Percentiles rank a stretch among this genome's conserved stretches.
phyloP scores from a whole-genome alignment of 1,140 invertebrate species.

The Thaumatotibia leucotreta region DNA sequence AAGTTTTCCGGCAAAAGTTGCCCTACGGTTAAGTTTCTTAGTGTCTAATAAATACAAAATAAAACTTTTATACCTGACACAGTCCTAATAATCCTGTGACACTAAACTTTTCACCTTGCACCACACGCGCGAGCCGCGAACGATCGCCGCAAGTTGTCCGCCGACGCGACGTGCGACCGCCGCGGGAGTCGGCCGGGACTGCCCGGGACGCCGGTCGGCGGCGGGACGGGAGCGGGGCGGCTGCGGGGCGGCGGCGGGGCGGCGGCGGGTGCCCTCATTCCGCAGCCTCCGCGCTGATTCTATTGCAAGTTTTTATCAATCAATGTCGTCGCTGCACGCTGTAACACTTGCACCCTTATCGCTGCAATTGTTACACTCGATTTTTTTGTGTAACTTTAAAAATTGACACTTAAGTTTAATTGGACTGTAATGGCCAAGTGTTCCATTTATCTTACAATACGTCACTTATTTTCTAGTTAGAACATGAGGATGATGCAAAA shows the following conservation, averaged over 20 bases:
- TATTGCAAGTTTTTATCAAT: slow-evolving; percentile 54
- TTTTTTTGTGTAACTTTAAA: no score
- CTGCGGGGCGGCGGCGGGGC: neutral
- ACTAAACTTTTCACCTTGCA: neutral
- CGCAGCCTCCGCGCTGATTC: slow-evolving; percentile 32
- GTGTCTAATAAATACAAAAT: no score
- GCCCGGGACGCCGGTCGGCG: slow-evolving; percentile 11
- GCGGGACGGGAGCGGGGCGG: neutral
- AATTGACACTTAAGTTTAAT: no score
- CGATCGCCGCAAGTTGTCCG: neutral
- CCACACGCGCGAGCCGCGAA: neutral
- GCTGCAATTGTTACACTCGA: neutral
- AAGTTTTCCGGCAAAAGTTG: no score
- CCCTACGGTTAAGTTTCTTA: no score
- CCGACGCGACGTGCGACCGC: slow-evolving; percentile 19
- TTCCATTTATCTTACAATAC: no score
- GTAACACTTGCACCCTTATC: neutral
- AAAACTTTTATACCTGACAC: no score
- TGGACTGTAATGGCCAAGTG: no score
- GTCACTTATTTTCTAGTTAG: no score
- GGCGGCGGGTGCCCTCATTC: slow-evolving; percentile 17
- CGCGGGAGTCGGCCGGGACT: slow-evolving; percentile 9
- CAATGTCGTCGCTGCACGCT: slow-evolving; percentile 18
- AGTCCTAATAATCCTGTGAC: neutral
- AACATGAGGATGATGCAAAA: no score